Evolutionary conservation across 2,113 vertebrate genomes (phyloP).

Genomic region (Rhea americana): DNA sequence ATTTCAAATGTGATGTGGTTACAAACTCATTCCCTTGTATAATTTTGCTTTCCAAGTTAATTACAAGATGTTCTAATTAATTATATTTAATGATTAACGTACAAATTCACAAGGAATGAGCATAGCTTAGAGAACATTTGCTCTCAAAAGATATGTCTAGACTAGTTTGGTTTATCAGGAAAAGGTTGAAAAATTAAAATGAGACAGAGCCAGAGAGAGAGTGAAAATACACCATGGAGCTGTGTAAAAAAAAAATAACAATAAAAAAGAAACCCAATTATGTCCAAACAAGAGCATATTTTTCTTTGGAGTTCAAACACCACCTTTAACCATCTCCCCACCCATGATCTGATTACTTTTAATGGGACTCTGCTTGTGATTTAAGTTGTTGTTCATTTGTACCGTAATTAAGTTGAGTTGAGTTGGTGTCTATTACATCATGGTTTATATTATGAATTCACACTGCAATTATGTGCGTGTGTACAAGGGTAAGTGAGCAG

Average conservation of each 20-base stretch:
- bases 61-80: slow-evolving; percentile 76
- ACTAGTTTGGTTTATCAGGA: slow-evolving; percentile 72
- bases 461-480: slow-evolving; percentile 63
- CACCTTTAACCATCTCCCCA: slow-evolving; percentile 67
- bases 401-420: slow-evolving; percentile 70
- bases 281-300: slow-evolving; percentile 67
- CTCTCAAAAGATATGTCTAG: slow-evolving; percentile 71
- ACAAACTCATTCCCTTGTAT: slow-evolving; percentile 72
- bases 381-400: slow-evolving; percentile 75
- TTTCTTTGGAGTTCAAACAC: slow-evolving; percentile 66
- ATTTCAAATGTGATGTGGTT: slow-evolving; percentile 73
- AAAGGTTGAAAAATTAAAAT: slow-evolving; percentile 70
- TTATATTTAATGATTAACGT: slow-evolving; percentile 78
- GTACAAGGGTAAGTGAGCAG: slow-evolving; percentile 62
- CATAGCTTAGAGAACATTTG: slow-evolving; percentile 69
- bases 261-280: slow-evolving; percentile 59
- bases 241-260: slow-evolving; percentile 61
- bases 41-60: slow-evolving; percentile 77
- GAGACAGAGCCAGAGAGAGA: slow-evolving; percentile 11
- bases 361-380: slow-evolving; percentile 69
- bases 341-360: slow-evolving; percentile 75
- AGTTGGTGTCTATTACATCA: slow-evolving; percentile 71
- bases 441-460: slow-evolving; percentile 71
- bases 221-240: slow-evolving; percentile 33
- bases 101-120: slow-evolving; percentile 72